phyloP scores from a whole-genome alignment of 2,113 vertebrate genomes.

The Antennarius striatus region DNA sequence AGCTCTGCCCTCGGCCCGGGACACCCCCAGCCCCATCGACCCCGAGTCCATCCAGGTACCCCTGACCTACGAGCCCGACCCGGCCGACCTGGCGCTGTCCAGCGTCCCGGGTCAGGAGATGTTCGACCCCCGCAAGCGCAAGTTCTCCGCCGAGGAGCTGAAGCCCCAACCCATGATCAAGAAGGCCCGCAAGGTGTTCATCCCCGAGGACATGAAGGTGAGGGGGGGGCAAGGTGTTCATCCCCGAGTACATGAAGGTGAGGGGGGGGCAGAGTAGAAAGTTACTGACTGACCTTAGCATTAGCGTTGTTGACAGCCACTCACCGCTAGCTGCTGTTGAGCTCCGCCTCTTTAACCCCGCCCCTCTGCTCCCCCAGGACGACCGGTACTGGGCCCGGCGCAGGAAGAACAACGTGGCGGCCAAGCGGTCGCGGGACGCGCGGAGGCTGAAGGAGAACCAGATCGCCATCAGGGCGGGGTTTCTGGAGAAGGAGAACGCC shows the following conservation, averaged over 20 bases:
- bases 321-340: no score
- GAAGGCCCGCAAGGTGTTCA: slow-evolving; percentile 97
- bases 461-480: slow-evolving; percentile 95
- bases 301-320: no score
- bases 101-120: slow-evolving; percentile 98
- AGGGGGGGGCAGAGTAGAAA: slow-evolving; percentile 80
- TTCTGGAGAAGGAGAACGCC: slow-evolving; percentile 97
- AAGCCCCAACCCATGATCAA: slow-evolving; percentile 99
- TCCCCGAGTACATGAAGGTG: slow-evolving; percentile 97
- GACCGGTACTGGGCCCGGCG: slow-evolving; percentile 97
- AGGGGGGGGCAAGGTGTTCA: slow-evolving; percentile 89
- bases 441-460: slow-evolving; percentile 98
- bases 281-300: no score
- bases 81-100: slow-evolving; percentile 95
- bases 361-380: slow-evolving; percentile 79
- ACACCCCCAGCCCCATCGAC: slow-evolving; percentile 95
- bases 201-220: slow-evolving; percentile 97
- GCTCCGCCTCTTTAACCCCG: not conserved
- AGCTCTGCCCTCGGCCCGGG: slow-evolving; percentile 84
- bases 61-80: slow-evolving; percentile 91
- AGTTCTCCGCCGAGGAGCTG: slow-evolving; percentile 95
- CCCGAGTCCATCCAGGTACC: slow-evolving; percentile 96
- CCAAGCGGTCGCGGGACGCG: slow-evolving; percentile 94
- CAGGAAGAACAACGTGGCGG: slow-evolving; percentile 99
- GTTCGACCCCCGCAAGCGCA: slow-evolving; percentile 96